These are phyloP conservation scores for Epinephelus moara DNA, from an alignment of 2,113 vertebrate species.

Conservation along the genomic window DNA sequence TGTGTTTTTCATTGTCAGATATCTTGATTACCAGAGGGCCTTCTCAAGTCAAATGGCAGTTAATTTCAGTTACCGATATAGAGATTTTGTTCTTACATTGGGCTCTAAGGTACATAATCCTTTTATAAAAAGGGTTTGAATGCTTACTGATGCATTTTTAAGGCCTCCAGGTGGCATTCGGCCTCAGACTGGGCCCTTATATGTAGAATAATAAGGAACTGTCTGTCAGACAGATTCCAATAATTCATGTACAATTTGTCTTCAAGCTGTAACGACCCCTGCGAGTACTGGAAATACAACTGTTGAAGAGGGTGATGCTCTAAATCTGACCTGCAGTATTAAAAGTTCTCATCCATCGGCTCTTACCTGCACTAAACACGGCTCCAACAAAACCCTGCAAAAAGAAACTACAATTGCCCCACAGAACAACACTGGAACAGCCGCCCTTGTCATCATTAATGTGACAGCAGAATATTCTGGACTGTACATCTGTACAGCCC, in stretches of 20 bases:
- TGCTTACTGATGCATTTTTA: background rate
- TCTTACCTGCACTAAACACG: background rate
- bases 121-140: no score
- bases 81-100: no score
- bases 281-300: background rate
- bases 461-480: background rate
- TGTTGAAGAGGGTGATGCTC: background rate
- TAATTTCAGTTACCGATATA: no score
- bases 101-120: no score
- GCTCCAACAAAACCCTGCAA: no score
- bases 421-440: background rate
- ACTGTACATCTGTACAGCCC: background rate
- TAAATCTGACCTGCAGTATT: slow-evolving; percentile 5
- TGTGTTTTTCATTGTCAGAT: no score
- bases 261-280: background rate
- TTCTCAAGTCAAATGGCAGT: no score
- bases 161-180: background rate
- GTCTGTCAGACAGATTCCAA: no score
- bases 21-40: no score
- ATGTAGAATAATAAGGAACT: background rate
- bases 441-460: background rate
- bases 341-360: background rate
- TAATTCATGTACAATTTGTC: background rate
- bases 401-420: no score
- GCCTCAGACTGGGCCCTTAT: background rate